A percentile compares a stretch with the other conserved stretches of the same genome.
Conservation (phyloP, 2,888 invertebrate genomes). For the Netelia inedita region DNA sequence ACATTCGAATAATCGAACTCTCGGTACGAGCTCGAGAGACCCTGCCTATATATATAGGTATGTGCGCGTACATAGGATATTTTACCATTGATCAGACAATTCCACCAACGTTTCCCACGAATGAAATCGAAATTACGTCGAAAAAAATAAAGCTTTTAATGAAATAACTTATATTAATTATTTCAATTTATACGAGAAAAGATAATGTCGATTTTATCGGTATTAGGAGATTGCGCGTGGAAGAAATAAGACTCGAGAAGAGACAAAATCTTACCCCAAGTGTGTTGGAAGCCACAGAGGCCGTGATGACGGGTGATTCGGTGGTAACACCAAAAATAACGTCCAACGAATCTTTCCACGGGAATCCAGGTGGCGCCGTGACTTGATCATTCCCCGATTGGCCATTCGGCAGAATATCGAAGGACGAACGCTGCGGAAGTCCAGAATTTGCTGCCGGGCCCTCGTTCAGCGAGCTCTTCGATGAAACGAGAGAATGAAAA, state of each 20-base stretch:
- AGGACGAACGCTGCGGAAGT: constrained; percentile 71
- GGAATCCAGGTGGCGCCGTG: constrained; percentile 80
- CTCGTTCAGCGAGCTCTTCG: constrained; percentile 77
- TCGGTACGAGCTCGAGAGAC: constrained; percentile 20
- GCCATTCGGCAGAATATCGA: constrained; percentile 76
- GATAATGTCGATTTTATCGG: background rate
- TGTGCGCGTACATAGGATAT: background rate
- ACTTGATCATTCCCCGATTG: constrained; percentile 74
- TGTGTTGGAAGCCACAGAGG: constrained; percentile 81
- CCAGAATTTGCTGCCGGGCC: constrained; percentile 71
- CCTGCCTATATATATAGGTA: background rate
- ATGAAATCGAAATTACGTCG: too few relatives aligned
- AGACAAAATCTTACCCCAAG: constrained; percentile 74
- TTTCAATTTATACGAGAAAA: background rate
- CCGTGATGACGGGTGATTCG: constrained; percentile 78
- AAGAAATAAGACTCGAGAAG: background rate
- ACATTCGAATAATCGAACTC: constrained; percentile 69
- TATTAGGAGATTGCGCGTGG: background rate
- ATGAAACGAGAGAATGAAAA: constrained; percentile 42
- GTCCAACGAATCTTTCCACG: constrained; percentile 83
- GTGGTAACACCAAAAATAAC: constrained; percentile 84
- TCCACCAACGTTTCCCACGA: too few relatives aligned
- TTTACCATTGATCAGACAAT: background rate
- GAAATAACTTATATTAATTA: too few relatives aligned
- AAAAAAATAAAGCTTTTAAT: too few relatives aligned